A percentile compares a stretch with the other conserved stretches of the same genome.
Conservation (phyloP, 2,888 invertebrate species). For the Byasa hedistus region DNA sequence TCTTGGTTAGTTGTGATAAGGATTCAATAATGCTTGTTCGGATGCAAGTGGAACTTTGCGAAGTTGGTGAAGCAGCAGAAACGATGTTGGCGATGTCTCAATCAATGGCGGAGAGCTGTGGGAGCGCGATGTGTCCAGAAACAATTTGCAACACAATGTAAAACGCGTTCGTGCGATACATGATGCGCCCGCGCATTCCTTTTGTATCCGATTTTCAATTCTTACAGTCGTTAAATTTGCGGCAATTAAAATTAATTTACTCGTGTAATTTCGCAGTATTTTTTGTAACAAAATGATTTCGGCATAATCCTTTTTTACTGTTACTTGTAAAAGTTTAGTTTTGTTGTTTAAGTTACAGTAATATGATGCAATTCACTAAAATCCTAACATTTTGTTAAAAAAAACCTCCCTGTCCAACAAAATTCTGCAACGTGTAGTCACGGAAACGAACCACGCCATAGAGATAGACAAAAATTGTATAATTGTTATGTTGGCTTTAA, state of each 20-base stretch:
- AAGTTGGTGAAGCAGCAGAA: conserved; percentile 59
- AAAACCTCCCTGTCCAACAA: too few species aligned
- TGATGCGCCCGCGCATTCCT: conserved; percentile 40
- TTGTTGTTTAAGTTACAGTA: not conserved
- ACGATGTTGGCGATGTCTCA: conserved; percentile 70
- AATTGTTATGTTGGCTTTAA: too few species aligned
- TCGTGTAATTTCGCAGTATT: not conserved
- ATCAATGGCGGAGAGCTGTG: conserved; percentile 64
- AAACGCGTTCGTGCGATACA: conserved; percentile 35
- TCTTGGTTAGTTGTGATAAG: conserved; percentile 32
- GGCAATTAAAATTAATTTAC: not conserved
- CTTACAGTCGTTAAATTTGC: not conserved
- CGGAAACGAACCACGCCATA: too few species aligned
- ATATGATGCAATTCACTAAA: too few species aligned
- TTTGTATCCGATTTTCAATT: conserved; percentile 30
- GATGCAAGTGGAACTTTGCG: conserved; percentile 34
- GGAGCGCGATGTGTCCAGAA: conserved; percentile 68
- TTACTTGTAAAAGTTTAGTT: not conserved
- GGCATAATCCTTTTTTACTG: too few species aligned
- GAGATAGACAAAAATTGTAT: too few species aligned
- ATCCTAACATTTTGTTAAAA: too few species aligned
- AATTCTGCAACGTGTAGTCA: too few species aligned
- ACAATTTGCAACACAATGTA: conserved; percentile 74
- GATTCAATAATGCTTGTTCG: conserved; percentile 8
- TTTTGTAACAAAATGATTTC: not conserved